Evolutionary conservation across 2,797 vertebrate genomes (phyloP).

Genomic region (Chanos chanos): DNA sequence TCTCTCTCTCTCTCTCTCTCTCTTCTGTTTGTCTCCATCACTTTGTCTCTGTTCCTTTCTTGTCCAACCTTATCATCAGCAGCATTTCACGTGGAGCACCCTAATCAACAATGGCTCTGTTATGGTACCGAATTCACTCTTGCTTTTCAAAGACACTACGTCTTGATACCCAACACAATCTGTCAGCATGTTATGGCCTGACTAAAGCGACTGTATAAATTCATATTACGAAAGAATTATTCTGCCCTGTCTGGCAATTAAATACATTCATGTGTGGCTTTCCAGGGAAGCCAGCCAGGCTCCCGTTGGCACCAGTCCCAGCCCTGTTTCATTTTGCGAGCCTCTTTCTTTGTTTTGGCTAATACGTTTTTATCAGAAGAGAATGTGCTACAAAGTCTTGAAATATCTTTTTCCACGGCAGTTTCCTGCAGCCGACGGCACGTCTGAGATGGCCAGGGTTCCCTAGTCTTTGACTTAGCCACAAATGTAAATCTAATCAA

Average conservation of each 20-base stretch:
- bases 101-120: constrained; percentile 55
- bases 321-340: constrained; percentile 80
- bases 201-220: constrained; percentile 67
- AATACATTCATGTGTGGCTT: constrained; percentile 87
- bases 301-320: constrained; percentile 81
- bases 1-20: too few relatives aligned
- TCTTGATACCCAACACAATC: constrained; percentile 59
- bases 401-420: constrained; percentile 56
- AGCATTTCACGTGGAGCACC: constrained; percentile 18
- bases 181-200: constrained; percentile 58
- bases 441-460: constrained; percentile 32
- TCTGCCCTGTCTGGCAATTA: constrained; percentile 87
- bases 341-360: constrained; percentile 74
- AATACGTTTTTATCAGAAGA: constrained; percentile 73
- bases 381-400: constrained; percentile 67
- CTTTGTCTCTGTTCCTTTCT: constrained; percentile 37
- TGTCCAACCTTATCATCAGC: constrained; percentile 12
- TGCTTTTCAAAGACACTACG: constrained; percentile 44
- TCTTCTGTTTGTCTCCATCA: constrained; percentile 50
- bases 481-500: constrained; percentile 51
- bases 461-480: constrained; percentile 7
- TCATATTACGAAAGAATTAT: constrained; percentile 82
- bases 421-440: constrained; percentile 43
- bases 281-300: constrained; percentile 81
- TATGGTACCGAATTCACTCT: constrained; percentile 45